A percentile compares a stretch with the other conserved stretches of the same genome.
Conservation (phyloP, 2,888 invertebrate species). For the Drosophila demipolita region DNA sequence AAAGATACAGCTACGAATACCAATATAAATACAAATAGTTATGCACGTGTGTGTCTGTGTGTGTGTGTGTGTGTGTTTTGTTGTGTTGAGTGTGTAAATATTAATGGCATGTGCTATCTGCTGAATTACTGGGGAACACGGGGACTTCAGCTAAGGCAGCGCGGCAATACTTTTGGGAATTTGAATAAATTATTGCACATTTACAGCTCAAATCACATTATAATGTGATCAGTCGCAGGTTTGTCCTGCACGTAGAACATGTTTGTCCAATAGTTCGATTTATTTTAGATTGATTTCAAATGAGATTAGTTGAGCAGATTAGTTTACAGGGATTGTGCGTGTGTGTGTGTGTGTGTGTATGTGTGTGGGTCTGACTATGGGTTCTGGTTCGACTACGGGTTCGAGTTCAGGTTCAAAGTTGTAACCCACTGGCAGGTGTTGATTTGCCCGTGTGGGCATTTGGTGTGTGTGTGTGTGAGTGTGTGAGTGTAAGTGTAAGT, state of each 20-base stretch:
- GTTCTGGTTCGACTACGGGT: conserved; percentile 21
- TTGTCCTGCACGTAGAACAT: conserved; percentile 57
- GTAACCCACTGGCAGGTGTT: conserved; percentile 56
- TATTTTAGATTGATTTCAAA: conserved; percentile 78
- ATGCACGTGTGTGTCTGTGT: conserved; percentile 21
- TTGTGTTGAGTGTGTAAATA: conserved; percentile 58
- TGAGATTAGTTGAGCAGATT: conserved; percentile 74
- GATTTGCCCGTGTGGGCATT: conserved; percentile 61
- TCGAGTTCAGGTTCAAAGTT: conserved; percentile 42
- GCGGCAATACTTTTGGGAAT: conserved; percentile 69
- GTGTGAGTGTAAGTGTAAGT: conserved; percentile 7
- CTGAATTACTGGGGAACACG: background rate
- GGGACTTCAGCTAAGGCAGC: conserved; percentile 9
- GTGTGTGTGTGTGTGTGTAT: conserved; percentile 2
- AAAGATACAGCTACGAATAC: conserved; percentile 51
- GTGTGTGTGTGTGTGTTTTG: conserved; percentile 8
- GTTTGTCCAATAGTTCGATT: conserved; percentile 71
- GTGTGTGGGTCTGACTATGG: conserved; percentile 10
- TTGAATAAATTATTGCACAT: conserved; percentile 80
- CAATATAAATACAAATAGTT: conserved; percentile 4
- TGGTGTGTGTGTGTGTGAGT: conserved; percentile 25
- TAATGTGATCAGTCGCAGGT: conserved; percentile 64
- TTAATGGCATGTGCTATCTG: conserved; percentile 70
- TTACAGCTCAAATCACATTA: conserved; percentile 78
- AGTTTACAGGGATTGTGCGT: conserved; percentile 52